A percentile compares a stretch with the other conserved stretches of the same genome.
Conservation (phyloP, 2,113 vertebrate species). For the Amphiprion percula region DNA sequence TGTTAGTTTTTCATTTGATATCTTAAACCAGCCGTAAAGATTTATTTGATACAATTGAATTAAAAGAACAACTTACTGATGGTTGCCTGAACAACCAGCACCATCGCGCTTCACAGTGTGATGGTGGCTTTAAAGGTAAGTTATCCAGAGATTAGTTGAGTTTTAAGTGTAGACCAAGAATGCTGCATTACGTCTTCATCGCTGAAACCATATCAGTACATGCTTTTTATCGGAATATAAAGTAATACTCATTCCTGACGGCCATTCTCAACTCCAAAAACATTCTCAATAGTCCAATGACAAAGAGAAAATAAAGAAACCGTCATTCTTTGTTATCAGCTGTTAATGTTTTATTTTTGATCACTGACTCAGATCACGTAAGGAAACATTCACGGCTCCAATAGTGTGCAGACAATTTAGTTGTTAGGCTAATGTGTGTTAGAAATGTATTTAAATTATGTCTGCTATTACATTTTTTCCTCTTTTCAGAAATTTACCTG, state of each 20-base stretch:
- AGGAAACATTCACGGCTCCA: too few species aligned
- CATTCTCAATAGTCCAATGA: slow-evolving; percentile 40
- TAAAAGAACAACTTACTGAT: neutral
- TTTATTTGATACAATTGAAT: slow-evolving; percentile 11
- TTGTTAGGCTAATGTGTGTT: too few species aligned
- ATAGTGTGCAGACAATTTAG: too few species aligned
- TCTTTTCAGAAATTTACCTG: too few species aligned
- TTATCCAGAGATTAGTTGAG: slow-evolving; percentile 56
- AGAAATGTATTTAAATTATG: too few species aligned
- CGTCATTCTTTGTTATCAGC: neutral
- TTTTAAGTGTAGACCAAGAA: slow-evolving; percentile 38
- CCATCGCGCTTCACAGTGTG: slow-evolving; percentile 5
- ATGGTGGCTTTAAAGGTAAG: slow-evolving; percentile 30
- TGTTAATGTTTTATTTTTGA: slow-evolving; percentile 20
- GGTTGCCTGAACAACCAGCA: slow-evolving; percentile 23
- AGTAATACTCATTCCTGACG: slow-evolving; percentile 32
- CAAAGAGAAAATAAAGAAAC: slow-evolving; percentile 42
- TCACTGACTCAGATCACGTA: too few species aligned
- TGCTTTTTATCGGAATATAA: slow-evolving; percentile 43
- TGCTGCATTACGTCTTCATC: neutral
- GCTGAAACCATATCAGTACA: slow-evolving; percentile 10
- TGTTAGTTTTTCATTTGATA: too few species aligned
- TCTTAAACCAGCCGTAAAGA: slow-evolving; percentile 8
- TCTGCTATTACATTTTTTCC: too few species aligned
- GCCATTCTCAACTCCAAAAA: slow-evolving; percentile 49